Evolutionary conservation across 2,888 invertebrate species (phyloP).

Genomic region (Lasioglossum zephyrum): DNA sequence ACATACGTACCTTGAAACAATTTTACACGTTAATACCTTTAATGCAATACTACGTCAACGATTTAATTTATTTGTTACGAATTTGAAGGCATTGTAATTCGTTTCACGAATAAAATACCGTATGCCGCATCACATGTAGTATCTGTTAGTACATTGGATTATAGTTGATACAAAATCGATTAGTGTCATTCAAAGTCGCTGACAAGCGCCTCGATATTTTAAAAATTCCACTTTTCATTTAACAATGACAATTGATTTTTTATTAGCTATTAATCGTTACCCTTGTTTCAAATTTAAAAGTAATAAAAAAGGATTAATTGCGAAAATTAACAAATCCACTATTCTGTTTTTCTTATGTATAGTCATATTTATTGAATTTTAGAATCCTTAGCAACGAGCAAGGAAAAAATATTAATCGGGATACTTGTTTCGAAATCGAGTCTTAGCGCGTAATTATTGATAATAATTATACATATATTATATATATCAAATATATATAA

Average conservation of each 20-base stretch:
- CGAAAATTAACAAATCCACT: not conserved
- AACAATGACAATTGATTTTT: not conserved
- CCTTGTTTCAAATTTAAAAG: not conserved
- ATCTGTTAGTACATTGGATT: conserved; percentile 10
- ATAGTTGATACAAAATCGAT: not conserved
- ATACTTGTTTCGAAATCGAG: conserved; percentile 34
- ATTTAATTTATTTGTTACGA: conserved; percentile 66
- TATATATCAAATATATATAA: conserved; percentile 14
- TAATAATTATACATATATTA: conserved; percentile 33
- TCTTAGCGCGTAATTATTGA: conserved; percentile 27
- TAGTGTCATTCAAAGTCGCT: not conserved
- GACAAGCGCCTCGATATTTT: not conserved
- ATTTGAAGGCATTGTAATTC: conserved; percentile 58
- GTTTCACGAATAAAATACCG: conserved; percentile 62
- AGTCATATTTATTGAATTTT: conserved; percentile 43
- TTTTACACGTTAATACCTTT: conserved; percentile 39
- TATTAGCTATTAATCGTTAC: not conserved
- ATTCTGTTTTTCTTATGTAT: not conserved
- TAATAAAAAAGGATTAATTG: not conserved
- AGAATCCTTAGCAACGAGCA: conserved; percentile 23
- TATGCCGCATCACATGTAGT: conserved; percentile 40
- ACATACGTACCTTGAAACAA: conserved; percentile 41
- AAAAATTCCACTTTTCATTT: not conserved
- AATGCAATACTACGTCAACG: conserved; percentile 35
- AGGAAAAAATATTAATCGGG: conserved; percentile 47